Conservation (phyloP, 2,888 invertebrate species). For the Lasioglossum marginatum region DNA sequence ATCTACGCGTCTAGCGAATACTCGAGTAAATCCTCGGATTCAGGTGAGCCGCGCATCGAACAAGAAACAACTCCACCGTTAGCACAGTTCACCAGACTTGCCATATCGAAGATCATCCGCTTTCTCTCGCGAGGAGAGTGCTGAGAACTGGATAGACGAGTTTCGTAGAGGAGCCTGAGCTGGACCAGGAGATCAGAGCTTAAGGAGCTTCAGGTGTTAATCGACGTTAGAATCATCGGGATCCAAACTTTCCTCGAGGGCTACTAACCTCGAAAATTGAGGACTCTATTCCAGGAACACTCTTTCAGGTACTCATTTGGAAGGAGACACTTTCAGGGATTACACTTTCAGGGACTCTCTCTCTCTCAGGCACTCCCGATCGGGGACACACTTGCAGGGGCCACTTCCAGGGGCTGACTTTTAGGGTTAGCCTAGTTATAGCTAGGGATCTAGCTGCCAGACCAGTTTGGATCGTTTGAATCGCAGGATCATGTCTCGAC, state of each 20-base stretch:
- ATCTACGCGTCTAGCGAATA: not conserved
- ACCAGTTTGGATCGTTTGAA: not conserved
- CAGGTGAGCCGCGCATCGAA: not conserved
- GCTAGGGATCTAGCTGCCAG: not conserved
- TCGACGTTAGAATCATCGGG: not conserved
- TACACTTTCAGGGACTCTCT: not conserved
- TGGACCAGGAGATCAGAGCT: not conserved
- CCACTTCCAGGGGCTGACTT: not conserved
- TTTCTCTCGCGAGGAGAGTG: conserved; percentile 26
- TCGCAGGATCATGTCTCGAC: conserved; percentile 23
- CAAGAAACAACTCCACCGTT: not conserved
- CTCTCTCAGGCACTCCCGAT: not conserved
- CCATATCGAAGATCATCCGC: conserved; percentile 9
- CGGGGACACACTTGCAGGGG: not conserved
- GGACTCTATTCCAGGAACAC: not conserved
- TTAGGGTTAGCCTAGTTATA: not conserved
- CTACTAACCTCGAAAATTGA: not conserved
- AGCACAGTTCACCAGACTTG: not conserved
- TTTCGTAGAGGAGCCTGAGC: not conserved
- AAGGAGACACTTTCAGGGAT: not conserved
- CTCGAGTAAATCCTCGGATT: not conserved
- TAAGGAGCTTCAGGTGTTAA: not conserved
- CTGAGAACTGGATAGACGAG: not conserved
- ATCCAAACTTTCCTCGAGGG: not conserved
- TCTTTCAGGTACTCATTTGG: not conserved